Conservation (phyloP, 2,797 vertebrate species). For the Valencia hispanica region DNA sequence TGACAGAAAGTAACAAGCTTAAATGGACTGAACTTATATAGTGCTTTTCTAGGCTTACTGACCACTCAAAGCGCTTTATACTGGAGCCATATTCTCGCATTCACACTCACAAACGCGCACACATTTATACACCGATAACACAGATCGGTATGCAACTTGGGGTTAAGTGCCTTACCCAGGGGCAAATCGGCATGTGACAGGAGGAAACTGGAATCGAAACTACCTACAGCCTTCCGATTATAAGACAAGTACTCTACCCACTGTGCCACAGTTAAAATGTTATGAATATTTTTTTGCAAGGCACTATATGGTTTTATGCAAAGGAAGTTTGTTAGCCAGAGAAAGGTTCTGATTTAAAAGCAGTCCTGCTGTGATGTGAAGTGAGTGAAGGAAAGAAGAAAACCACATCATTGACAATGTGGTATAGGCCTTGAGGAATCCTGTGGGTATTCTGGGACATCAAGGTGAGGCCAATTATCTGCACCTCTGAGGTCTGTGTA, state of each 20-base stretch:
- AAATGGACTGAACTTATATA: neutral
- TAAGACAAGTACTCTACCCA: too few relatives aligned
- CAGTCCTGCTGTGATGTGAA: constrained; percentile 1
- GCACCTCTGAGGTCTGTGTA: constrained; percentile 10
- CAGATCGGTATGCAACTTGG: too few relatives aligned
- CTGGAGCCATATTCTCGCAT: too few relatives aligned
- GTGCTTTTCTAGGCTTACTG: too few relatives aligned
- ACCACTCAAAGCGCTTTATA: too few relatives aligned
- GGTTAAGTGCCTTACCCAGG: too few relatives aligned
- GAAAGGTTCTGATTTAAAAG: neutral
- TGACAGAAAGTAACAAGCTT: neutral
- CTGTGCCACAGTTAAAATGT: too few relatives aligned
- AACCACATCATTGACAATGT: neutral
- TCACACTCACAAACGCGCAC: too few relatives aligned
- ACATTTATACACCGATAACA: too few relatives aligned
- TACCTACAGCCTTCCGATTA: too few relatives aligned
- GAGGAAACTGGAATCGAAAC: too few relatives aligned
- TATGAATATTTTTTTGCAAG: neutral
- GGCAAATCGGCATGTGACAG: too few relatives aligned
- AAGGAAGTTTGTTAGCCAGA: neutral
- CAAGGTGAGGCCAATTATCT: constrained; percentile 22
- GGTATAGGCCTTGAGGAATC: constrained; percentile 2
- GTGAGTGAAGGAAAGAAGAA: neutral
- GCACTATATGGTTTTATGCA: neutral
- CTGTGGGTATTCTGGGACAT: neutral